These are phyloP conservation scores for Neodiprion virginianus DNA, from an alignment of 1,140 invertebrate genomes.

Conservation along the genomic window DNA sequence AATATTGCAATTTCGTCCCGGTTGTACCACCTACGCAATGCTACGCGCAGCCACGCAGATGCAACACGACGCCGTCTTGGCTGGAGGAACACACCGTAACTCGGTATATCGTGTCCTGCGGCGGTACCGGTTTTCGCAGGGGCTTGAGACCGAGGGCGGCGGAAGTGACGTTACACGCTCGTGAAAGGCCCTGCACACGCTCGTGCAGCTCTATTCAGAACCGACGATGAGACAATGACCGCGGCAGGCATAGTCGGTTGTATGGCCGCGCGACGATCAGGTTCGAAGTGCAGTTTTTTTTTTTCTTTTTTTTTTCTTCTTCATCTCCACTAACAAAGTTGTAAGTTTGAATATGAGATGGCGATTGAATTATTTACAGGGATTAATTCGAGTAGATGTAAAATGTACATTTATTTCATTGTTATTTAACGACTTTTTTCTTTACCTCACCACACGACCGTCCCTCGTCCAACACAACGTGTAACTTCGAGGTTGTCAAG, in stretches of 20 bases:
- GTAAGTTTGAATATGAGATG: too few species aligned
- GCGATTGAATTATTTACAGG: too few species aligned
- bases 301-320: neutral
- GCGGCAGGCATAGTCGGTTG: neutral
- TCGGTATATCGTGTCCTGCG: neutral
- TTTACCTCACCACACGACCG: too few species aligned
- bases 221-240: slow-evolving; percentile 17
- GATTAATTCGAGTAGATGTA: too few species aligned
- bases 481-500: too few species aligned
- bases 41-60: too few species aligned
- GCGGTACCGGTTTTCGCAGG: slow-evolving; percentile 29
- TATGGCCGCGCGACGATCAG: neutral
- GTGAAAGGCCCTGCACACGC: slow-evolving; percentile 26
- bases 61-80: too few species aligned
- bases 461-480: too few species aligned
- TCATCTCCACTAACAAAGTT: neutral
- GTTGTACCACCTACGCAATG: neutral
- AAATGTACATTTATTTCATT: too few species aligned
- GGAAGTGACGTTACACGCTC: slow-evolving; percentile 41
- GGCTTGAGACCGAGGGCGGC: slow-evolving; percentile 32
- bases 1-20: neutral
- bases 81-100: neutral
- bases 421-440: too few species aligned
- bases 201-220: neutral
- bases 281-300: neutral